Conservation (phyloP, 1,140 invertebrate genomes). For the Aphaenogaster rudis region DNA sequence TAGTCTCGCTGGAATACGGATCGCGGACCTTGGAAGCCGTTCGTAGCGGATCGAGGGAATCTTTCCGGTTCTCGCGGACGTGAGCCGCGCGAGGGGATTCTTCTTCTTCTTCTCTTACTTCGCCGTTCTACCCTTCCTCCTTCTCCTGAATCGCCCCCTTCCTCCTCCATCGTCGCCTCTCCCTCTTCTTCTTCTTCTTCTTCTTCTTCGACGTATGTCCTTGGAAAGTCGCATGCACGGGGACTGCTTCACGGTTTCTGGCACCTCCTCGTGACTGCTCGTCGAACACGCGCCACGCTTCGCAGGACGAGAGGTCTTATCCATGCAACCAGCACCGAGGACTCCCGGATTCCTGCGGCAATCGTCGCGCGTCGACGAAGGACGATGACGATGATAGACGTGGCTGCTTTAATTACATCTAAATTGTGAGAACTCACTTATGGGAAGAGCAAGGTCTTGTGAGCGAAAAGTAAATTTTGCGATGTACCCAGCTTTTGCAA, state of each 20-base stretch:
- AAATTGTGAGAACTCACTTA: conserved; percentile 30
- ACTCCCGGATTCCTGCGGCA: conserved; percentile 49
- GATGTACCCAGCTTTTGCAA: not conserved
- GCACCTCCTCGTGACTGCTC: conserved; percentile 55
- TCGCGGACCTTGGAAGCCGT: conserved; percentile 84
- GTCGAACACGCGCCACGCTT: conserved; percentile 60
- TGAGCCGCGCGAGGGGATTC: conserved; percentile 78
- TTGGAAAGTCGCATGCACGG: conserved; percentile 71
- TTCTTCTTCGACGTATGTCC: conserved; percentile 65
- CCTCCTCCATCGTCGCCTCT: conserved; percentile 39
- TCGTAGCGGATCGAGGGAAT: conserved; percentile 86
- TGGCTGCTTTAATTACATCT: conserved; percentile 29
- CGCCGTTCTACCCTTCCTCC: conserved; percentile 20
- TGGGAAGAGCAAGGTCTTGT: not conserved
- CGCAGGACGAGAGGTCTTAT: conserved; percentile 24
- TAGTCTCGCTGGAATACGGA: conserved; percentile 75
- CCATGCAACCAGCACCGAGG: not conserved
- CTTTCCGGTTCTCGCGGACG: conserved; percentile 86
- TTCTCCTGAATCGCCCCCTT: not conserved
- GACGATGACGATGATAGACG: conserved; percentile 43
- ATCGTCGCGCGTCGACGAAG: conserved; percentile 39
- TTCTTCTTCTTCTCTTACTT: conserved; percentile 73
- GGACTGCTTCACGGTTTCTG: conserved; percentile 68
- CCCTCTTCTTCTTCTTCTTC: conserved; percentile 62
- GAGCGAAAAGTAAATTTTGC: not conserved